Percentiles rank a stretch among this genome's conserved stretches.
These are phyloP conservation scores for Steinernema hermaphroditum DNA, from an alignment of 2,888 invertebrate species.

Conservation along the genomic window DNA sequence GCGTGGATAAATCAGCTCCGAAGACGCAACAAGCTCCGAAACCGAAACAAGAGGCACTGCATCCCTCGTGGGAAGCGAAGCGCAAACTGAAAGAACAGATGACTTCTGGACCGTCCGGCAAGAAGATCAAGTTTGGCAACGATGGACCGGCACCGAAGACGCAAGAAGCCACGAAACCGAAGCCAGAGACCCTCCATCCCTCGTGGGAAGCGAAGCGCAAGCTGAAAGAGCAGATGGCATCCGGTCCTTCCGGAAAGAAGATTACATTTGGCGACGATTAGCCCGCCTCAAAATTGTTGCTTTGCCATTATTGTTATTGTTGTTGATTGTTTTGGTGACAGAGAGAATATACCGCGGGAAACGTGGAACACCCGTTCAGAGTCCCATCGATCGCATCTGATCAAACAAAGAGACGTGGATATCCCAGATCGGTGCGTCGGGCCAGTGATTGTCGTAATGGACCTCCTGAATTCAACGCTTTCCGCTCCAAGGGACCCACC, in stretches of 20 bases:
- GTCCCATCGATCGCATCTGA: neutral
- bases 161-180: neutral
- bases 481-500: neutral
- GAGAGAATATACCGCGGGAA: neutral
- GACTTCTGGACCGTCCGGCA: no score
- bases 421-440: neutral
- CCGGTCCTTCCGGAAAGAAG: slow-evolving; percentile 17
- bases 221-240: slow-evolving; percentile 26
- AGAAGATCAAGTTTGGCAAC: no score
- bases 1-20: no score
- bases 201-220: slow-evolving; percentile 30
- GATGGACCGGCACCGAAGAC: no score
- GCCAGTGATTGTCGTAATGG: neutral
- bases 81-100: neutral
- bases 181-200: slow-evolving; percentile 22
- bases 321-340: no score
- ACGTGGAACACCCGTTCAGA: neutral
- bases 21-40: neutral
- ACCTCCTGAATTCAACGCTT: slow-evolving; percentile 11
- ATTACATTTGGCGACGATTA: slow-evolving; percentile 1
- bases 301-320: slow-evolving; percentile 12
- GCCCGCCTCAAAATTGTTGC: neutral
- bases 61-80: slow-evolving; percentile 33
- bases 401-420: neutral
- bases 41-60: neutral